Percentiles rank a stretch among this genome's conserved stretches.
Conservation (phyloP, 2,797 vertebrate genomes). For the Pteropus rufus region DNA sequence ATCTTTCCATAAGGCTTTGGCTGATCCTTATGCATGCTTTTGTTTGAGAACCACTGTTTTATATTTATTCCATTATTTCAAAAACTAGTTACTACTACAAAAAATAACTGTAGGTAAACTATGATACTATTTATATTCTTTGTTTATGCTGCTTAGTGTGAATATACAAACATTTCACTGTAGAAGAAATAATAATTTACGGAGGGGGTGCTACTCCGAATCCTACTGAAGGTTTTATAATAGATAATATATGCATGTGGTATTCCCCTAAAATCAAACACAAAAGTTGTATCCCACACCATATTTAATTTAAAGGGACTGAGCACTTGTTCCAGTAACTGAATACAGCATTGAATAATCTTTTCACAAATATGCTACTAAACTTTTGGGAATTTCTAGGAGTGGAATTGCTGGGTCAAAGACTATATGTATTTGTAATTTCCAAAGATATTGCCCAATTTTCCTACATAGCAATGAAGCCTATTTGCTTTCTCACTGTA, state of each 20-base stretch:
- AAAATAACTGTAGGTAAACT: neutral
- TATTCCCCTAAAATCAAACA: neutral
- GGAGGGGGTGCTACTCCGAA: neutral
- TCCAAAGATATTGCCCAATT: neutral
- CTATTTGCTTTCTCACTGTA: neutral
- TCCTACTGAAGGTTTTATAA: neutral
- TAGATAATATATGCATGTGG: no score
- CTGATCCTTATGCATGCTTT: neutral
- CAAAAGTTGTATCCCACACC: neutral
- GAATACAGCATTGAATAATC: neutral
- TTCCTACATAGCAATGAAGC: neutral
- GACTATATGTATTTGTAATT: neutral
- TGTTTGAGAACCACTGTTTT: neutral
- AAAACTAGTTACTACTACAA: neutral
- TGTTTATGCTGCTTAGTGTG: neutral
- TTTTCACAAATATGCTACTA: neutral
- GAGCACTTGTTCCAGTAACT: neutral
- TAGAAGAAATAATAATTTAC: neutral
- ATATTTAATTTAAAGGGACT: neutral
- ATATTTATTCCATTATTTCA: neutral
- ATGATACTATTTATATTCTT: neutral
- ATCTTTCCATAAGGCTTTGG: neutral
- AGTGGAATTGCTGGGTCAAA: neutral
- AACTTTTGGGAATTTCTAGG: neutral
- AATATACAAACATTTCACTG: neutral